A percentile compares a stretch with the other conserved stretches of the same genome.
phyloP scores from a whole-genome alignment of 2,113 vertebrate species.

The Thermophis baileyi region DNA sequence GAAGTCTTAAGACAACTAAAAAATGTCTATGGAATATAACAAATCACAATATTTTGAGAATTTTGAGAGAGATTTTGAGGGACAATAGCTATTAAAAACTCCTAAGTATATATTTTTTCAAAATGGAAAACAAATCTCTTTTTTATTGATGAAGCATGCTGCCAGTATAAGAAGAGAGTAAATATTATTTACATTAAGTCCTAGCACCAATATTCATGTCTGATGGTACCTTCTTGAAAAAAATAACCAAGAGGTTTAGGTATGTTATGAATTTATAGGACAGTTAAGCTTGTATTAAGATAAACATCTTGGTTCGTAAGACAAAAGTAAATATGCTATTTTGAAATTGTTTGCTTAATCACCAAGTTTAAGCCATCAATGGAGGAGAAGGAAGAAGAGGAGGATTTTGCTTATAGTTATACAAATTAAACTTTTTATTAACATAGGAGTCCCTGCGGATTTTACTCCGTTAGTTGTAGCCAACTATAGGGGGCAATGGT shows the following conservation, averaged over 20 bases:
- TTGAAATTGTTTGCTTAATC: accelerated
- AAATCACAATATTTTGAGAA: not conserved
- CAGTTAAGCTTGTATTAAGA: accelerated
- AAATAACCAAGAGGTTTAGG: conserved; percentile 13
- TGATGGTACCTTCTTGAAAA: conserved; percentile 12
- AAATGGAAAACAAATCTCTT: not conserved
- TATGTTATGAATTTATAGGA: not conserved
- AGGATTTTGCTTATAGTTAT: not conserved
- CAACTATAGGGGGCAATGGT: not conserved
- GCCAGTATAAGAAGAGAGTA: not conserved
- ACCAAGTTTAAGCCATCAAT: accelerated
- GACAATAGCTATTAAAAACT: not conserved
- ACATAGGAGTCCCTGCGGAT: not conserved
- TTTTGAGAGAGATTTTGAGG: not conserved
- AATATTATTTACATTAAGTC: not conserved
- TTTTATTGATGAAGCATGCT: not conserved
- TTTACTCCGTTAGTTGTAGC: not conserved
- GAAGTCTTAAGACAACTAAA: not conserved
- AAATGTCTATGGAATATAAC: not conserved
- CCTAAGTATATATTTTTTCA: not conserved
- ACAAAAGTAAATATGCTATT: not conserved
- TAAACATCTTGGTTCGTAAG: not conserved
- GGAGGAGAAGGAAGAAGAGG: accelerated
- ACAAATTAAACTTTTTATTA: not conserved
- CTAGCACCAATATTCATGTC: not conserved